phyloP scores from a whole-genome alignment of 2,113 vertebrate genomes.

The Calonectris borealis region DNA sequence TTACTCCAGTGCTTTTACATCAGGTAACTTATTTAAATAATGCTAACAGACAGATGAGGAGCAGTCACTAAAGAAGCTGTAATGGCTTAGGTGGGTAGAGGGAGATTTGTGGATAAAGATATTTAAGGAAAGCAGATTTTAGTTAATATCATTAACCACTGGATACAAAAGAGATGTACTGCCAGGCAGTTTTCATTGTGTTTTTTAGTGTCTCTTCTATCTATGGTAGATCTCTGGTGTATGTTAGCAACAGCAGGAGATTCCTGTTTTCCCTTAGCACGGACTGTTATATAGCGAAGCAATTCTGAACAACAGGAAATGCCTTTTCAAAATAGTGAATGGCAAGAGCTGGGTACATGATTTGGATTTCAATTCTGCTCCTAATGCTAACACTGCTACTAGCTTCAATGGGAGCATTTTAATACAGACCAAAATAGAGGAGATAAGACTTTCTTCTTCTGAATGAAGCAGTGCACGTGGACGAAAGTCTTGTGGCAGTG shows the following conservation, averaged over 20 bases:
- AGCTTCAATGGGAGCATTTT: not conserved
- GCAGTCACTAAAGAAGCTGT: not conserved
- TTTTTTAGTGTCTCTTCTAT: not conserved
- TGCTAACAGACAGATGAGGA: not conserved
- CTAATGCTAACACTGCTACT: not conserved
- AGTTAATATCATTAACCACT: not conserved
- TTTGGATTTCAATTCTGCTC: not conserved
- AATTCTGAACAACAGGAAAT: not conserved
- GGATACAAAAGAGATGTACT: not conserved
- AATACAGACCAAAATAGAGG: not conserved
- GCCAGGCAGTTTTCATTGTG: not conserved
- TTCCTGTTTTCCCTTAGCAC: not conserved
- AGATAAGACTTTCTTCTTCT: not conserved
- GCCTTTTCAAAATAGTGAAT: not conserved
- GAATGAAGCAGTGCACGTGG: not conserved
- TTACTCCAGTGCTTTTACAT: conserved; percentile 8
- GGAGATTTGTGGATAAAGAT: not conserved
- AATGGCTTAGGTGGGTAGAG: not conserved
- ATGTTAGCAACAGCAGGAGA: not conserved
- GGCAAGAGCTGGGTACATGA: not conserved
- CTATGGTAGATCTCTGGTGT: not conserved
- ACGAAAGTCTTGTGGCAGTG: not conserved
- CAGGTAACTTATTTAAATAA: not conserved
- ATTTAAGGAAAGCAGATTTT: not conserved
- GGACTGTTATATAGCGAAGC: not conserved